Evolutionary conservation across 2,113 vertebrate genomes (phyloP).

Genomic region (Bos indicus): DNA sequence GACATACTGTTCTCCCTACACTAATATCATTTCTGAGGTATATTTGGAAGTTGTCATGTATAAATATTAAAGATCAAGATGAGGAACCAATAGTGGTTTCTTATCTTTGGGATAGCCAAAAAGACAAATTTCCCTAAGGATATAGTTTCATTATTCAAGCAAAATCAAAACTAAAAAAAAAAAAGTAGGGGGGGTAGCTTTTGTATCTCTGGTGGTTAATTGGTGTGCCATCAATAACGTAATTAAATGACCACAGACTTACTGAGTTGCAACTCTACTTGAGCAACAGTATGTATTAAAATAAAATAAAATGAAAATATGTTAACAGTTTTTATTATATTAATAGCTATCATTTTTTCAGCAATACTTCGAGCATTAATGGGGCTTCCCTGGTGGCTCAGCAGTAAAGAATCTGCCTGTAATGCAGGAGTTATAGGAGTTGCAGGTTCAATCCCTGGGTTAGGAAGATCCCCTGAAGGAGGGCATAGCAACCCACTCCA

Average conservation of each 20-base stretch:
- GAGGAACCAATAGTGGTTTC: not conserved
- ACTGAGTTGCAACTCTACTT: not conserved
- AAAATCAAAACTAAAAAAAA: not conserved
- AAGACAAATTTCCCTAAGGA: not conserved
- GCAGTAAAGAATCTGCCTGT: not conserved
- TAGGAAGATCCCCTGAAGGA: not conserved
- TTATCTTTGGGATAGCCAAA: not conserved
- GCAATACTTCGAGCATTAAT: not conserved
- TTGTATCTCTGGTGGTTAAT: not conserved
- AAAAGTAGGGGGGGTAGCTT: not conserved
- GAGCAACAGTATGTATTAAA: not conserved
- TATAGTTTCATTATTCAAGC: not conserved
- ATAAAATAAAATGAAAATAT: not conserved
- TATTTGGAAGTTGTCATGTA: not conserved
- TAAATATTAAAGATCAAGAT: slow-evolving; percentile 31
- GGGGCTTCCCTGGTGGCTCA: not conserved
- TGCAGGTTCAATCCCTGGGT: not conserved
- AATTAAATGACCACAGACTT: not conserved
- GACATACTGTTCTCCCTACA: not conserved
- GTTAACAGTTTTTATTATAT: not conserved
- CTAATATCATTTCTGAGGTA: not conserved
- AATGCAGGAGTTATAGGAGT: not conserved
- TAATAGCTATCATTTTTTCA: not conserved
- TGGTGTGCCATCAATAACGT: not conserved
- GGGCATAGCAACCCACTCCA: not conserved